Evolutionary conservation across 2,888 invertebrate species (phyloP), one percentile per base, ranked within the genome.

Genomic region (Cartodere bifasciata): DNA sequence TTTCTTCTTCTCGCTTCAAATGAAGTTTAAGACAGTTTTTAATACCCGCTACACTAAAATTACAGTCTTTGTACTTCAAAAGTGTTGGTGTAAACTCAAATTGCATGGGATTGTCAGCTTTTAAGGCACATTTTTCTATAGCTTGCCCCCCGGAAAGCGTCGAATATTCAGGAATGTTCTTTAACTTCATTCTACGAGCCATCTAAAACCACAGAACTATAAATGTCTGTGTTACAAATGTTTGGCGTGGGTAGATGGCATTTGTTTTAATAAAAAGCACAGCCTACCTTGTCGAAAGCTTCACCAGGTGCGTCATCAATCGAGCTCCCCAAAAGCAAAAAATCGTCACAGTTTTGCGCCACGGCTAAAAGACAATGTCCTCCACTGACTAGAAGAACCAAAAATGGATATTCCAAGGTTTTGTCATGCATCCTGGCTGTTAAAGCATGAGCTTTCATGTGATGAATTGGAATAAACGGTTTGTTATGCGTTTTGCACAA

Each of bases 391-490:
- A 97, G 64, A 13, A 97, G 64, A 23, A 84, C 83, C 35, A 97
- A 61, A 60, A 81, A 97, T 13, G 97, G 97, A 64, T 83, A 94
- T 33, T 75, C 63, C 28, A 90, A 62, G 42, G 72, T 41, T 56
- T 62, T 61, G 34, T 75, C 56, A 11, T 68, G 64, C 75, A 94
- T 77, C 53, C 94, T 70, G 13, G 75, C 79, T 10, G 85, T 85
- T 34, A 98, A 63, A 3, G 97, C 92, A 67, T 98, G 98, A 2
- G 98, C 97, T 66, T 95, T 83, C 98, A 98, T 98, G 49, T 98
- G 98, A 65, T 98, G 97, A 35, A 98, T 79, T 0, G 97, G 92
- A 53, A 98, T 85, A 39, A 97, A 63, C 0, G 91, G 90, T 55
- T 82, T 86, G 0, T 67, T 61, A 39, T 72, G 64, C 30, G 63